Base-by-base conservation (phyloP, 2,888 invertebrate species). In the Pristionchus exspectatus region DNA sequence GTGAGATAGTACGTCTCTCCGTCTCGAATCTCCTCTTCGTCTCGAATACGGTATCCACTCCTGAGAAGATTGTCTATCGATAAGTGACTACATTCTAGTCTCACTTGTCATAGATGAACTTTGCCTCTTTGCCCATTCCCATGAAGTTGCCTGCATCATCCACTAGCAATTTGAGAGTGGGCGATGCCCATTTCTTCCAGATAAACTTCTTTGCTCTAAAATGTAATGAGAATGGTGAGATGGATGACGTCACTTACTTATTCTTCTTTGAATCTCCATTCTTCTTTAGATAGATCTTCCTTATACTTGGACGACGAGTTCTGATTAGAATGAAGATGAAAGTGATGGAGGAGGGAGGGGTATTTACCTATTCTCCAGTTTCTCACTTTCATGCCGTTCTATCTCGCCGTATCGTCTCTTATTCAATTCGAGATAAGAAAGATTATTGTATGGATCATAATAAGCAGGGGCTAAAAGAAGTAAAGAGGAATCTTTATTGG, bases 371-470 rank as follows among this genome's bases (percentile, higher is more conserved):
- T 91, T 91, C 81, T 91, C 91, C 18, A 91, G 66, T 59, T 89
- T 84, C 30, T 91, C 89, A 27, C 91, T 90, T 54, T 93, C 92
- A 72, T 91, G 90, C 33, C 93, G 90, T 69, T 92, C 91, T 59
- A 88, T 89, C 74, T 93, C 92, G 21, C 92, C 92, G 14, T 93
- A 90, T 54, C 92, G 90, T 56, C 91, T 56, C 74, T 93, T 93
- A 90, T 94, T 94, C 89, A 94, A 81, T 88, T 94, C 93, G 69
- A 93, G 90, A 86, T 93, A 94, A 9, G 93, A 93, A 50, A 94
- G 84, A 84, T 92, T 89, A 81, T 93, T 92, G 91, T 92, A 93
- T 74, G 92, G 92, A 69, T 94, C 94, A 63, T 93, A 92, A 30
- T 90, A 77, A 24, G 90, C 83, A 27, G 92, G 91, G 38, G 90